Evolutionary conservation across 2,888 invertebrate genomes (phyloP).

Genomic region (Steromphala cineraria): DNA sequence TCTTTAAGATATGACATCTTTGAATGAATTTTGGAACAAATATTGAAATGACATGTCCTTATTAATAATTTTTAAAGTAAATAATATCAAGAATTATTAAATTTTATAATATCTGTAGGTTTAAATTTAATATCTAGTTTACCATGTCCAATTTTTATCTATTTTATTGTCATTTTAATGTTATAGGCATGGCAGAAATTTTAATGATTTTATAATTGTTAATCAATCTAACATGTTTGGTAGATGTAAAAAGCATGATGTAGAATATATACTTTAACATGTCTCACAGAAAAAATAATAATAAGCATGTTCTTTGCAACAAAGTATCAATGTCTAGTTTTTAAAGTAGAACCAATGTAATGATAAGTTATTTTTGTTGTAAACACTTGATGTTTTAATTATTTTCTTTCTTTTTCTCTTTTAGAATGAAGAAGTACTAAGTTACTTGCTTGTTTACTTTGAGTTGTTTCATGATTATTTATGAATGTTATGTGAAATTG

Average conservation of each 20-base stretch:
- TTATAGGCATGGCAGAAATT: too few species aligned
- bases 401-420: conserved; percentile 8
- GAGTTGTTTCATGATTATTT: background rate
- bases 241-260: too few species aligned
- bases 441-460: conserved; percentile 8
- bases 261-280: background rate
- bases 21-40: too few species aligned
- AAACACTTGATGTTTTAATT: background rate
- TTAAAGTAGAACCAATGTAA: background rate
- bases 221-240: background rate
- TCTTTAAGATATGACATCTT: too few species aligned
- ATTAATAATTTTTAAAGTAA: too few species aligned
- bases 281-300: background rate
- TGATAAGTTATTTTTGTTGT: background rate
- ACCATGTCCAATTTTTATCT: too few species aligned
- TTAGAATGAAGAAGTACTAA: conserved; percentile 15
- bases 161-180: too few species aligned
- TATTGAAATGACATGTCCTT: too few species aligned
- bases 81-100: too few species aligned
- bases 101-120: too few species aligned
- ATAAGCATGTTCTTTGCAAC: background rate
- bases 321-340: background rate
- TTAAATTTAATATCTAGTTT: too few species aligned
- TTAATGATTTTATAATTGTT: too few species aligned
- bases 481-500: conserved; percentile 19